These are phyloP conservation scores for Daphoenositta chrysoptera DNA, from an alignment of 2,113 vertebrate species.

Conservation along the genomic window DNA sequence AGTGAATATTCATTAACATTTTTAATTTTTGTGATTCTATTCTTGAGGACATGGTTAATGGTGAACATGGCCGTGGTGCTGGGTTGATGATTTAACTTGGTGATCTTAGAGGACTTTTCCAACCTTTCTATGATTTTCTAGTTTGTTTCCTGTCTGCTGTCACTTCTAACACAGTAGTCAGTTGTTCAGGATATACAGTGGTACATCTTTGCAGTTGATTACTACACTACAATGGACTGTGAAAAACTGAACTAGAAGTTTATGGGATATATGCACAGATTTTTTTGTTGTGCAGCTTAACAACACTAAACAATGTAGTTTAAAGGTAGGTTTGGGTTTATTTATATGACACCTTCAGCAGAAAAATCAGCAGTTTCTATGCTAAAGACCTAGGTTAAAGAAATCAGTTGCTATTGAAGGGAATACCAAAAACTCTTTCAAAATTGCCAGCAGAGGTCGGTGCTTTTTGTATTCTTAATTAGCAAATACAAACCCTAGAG, in stretches of 20 bases:
- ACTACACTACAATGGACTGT: background rate
- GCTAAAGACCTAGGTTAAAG: background rate
- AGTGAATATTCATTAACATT: background rate
- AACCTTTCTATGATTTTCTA: too few relatives aligned
- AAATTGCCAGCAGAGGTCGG: background rate
- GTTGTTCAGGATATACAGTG: background rate
- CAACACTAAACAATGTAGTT: background rate
- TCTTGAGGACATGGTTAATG: background rate
- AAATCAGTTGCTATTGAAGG: background rate
- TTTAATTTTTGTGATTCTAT: background rate
- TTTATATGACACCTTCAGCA: background rate
- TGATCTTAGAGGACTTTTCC: too few relatives aligned
- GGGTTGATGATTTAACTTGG: background rate
- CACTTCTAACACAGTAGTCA: background rate
- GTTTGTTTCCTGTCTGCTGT: too few relatives aligned
- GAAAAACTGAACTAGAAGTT: background rate
- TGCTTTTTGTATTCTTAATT: background rate
- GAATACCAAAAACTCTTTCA: background rate
- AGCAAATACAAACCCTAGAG: background rate
- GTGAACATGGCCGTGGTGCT: rapidly evolving
- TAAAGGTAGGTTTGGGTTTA: background rate
- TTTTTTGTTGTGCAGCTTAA: background rate
- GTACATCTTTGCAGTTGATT: background rate
- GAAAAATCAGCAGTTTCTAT: background rate
- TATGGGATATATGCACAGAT: background rate